Evolutionary conservation across 2,888 invertebrate genomes (phyloP), one percentile per base, ranked within the genome.

Genomic region (Acanthosoma haemorrhoidale): DNA sequence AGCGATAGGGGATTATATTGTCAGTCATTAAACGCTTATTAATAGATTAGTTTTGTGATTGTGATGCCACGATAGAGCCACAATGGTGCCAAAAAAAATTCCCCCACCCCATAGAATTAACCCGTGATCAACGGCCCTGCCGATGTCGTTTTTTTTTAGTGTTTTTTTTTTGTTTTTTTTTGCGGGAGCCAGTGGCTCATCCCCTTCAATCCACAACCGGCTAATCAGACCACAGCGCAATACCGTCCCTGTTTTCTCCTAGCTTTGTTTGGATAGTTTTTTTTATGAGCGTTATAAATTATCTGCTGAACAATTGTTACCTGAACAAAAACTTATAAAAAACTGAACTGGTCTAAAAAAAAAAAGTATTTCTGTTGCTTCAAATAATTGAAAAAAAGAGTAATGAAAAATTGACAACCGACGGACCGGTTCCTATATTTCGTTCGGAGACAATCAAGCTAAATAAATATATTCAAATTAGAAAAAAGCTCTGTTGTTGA

Each of bases 11-110:
- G 25, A 51, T 51, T 51, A 64, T 64, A 31, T 36, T 64, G 39
- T 41, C 29, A 57, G 32, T 29, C 43, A 67, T 67, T 67, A 67
- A 67, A 51, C 67, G 67, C 32, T 32, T 67, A 67, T 67, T 67
- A 67, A 41, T 21, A 51, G 43, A 51, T 43, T 41, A 41, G 32
- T 51, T 32, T 67, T 21, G 39, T 41, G 64, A 39, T 64, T 64
- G 64, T 39, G 64, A 41, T 39, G 4, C 5, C 11, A 25, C 18
- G 36, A 61, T 34, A 57, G 32, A 15, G 25, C 63, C 11, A 38
- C 38, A 34, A 63, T 39, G 18, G 38, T 13, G 8, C 6, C 29
- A 60, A 11, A 60, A 60, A 60, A 60, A 60, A 60, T n/a, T 51
- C 51, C 8, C 51, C 21, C 67, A 67, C 67, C 67, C 67, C 51